Evolutionary conservation across 1,140 invertebrate species (phyloP).

Genomic region (Brachionus manjavacas): DNA sequence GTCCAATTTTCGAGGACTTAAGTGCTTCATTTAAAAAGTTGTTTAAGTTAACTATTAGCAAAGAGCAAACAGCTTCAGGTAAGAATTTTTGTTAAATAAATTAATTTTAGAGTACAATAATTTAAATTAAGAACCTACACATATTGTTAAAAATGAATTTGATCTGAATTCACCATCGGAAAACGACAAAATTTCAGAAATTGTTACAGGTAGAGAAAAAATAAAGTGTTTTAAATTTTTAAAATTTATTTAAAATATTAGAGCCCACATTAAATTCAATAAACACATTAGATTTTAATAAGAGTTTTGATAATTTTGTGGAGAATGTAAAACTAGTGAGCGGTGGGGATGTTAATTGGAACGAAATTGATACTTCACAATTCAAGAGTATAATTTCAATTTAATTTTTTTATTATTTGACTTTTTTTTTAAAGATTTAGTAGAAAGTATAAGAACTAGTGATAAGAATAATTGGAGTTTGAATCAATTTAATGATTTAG

Average conservation of each 20-base stretch:
- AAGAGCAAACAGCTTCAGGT: conserved; percentile 39
- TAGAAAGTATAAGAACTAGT: conserved; percentile 53
- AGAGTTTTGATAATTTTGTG: conserved; percentile 43
- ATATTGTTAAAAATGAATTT: background rate
- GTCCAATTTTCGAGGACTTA: conserved; percentile 49
- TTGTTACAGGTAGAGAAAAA: background rate
- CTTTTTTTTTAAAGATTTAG: conserved; percentile 47
- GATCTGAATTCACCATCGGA: background rate
- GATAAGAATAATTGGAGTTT: conserved; percentile 51
- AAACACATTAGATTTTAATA: conserved; percentile 39
- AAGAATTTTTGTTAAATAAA: background rate
- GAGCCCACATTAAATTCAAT: conserved; percentile 23
- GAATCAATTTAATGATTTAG: conserved; percentile 54
- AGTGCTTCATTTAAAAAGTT: conserved; percentile 54
- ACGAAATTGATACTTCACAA: conserved; percentile 42
- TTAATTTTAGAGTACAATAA: background rate
- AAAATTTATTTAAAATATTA: background rate
- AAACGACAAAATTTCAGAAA: background rate
- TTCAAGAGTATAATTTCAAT: conserved; percentile 6
- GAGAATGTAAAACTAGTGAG: conserved; percentile 43
- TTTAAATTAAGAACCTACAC: background rate
- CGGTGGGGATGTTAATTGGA: conserved; percentile 42
- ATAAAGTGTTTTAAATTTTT: no score
- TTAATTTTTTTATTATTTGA: background rate
- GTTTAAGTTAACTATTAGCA: conserved; percentile 55